Evolutionary conservation across 2,888 invertebrate genomes (phyloP).

Genomic region (Eilema caniola): DNA sequence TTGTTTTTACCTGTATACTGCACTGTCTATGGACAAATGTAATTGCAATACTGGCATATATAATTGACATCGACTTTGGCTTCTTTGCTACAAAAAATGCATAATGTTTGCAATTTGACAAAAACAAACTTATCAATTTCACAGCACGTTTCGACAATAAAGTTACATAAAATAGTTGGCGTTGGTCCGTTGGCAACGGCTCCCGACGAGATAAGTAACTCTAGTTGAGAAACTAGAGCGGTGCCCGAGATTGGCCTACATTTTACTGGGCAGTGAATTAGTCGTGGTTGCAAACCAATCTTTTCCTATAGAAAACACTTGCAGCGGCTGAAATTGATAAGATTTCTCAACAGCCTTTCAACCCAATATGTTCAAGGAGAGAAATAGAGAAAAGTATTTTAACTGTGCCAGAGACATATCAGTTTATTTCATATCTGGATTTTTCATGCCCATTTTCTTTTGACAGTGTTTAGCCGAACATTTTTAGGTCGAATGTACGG

Average conservation of each 20-base stretch:
- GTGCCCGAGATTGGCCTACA: conserved; percentile 82
- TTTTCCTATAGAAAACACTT: conserved; percentile 78
- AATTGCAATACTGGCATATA: conserved; percentile 7
- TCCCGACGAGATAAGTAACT: conserved; percentile 81
- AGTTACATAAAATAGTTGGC: conserved; percentile 82
- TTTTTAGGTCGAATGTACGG: conserved; percentile 32
- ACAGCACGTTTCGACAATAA: conserved; percentile 82
- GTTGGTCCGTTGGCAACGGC: conserved; percentile 77
- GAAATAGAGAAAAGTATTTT: conserved; percentile 23
- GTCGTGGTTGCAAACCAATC: conserved; percentile 79
- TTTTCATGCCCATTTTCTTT: conserved; percentile 20
- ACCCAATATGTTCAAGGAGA: conserved; percentile 28
- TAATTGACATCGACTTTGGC: not conserved
- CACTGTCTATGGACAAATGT: not conserved
- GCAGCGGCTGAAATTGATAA: conserved; percentile 74
- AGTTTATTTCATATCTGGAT: conserved; percentile 15
- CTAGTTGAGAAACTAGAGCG: conserved; percentile 83
- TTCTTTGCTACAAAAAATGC: conserved; percentile 23
- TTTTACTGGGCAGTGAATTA: conserved; percentile 76
- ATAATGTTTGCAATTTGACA: conserved; percentile 49
- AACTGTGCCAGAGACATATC: conserved; percentile 20
- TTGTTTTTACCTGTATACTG: conserved; percentile 14
- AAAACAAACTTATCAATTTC: conserved; percentile 75
- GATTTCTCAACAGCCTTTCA: conserved; percentile 67
- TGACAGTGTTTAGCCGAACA: conserved; percentile 14